A percentile compares a stretch with the other conserved stretches of the same genome.
Evolutionary conservation across 2,797 vertebrate species (phyloP).

Genomic region (Hipposideros larvatus): DNA sequence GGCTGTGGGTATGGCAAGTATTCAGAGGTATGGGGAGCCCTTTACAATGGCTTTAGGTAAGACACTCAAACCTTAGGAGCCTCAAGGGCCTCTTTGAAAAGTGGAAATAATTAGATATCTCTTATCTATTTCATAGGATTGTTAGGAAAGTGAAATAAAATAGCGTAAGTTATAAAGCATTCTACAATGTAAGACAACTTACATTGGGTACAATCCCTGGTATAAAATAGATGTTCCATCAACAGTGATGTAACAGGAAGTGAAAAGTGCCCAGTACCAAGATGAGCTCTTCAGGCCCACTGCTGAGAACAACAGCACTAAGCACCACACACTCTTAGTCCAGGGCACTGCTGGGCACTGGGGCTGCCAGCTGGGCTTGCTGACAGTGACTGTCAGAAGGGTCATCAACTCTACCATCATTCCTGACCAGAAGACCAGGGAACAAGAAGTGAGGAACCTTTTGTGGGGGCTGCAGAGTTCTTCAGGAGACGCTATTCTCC

Average conservation of each 20-base stretch:
- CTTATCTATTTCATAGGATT: not conserved
- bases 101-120: not conserved
- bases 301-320: not conserved
- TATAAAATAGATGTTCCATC: not conserved
- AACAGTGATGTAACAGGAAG: not conserved
- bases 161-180: not conserved
- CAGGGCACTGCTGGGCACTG: not conserved
- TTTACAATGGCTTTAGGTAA: not conserved
- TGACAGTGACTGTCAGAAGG: not conserved
- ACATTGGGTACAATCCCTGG: not conserved
- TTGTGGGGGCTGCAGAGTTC: not conserved
- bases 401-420: not conserved
- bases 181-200: not conserved
- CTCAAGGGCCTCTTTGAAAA: constrained; percentile 14
- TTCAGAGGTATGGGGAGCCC: not conserved
- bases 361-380: not conserved
- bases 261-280: not conserved
- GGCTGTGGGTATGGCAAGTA: not conserved
- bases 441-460: not conserved
- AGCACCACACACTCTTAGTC: not conserved
- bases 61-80: not conserved
- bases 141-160: constrained; percentile 19
- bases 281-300: not conserved
- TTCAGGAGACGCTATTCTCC: not conserved
- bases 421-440: not conserved